Percentiles rank a stretch among this genome's conserved stretches.
Evolutionary conservation across 2,797 vertebrate genomes (phyloP).

Genomic region (Rousettus madagascariensis): DNA sequence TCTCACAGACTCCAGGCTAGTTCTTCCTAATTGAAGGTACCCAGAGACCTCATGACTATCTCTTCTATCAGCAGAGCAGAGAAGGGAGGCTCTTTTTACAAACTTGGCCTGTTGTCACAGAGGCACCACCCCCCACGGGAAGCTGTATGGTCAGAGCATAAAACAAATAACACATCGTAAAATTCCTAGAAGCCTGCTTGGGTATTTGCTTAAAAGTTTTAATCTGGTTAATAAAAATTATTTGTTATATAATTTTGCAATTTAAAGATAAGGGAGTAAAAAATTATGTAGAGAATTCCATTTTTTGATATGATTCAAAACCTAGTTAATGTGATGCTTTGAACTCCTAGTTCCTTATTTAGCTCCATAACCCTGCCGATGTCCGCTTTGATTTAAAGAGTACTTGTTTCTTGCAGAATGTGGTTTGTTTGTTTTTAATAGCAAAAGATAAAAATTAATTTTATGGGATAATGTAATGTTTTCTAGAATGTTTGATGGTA

Average conservation of each 20-base stretch:
- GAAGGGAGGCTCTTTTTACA: neutral
- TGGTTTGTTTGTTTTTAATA: neutral
- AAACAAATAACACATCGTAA: neutral
- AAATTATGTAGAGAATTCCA: neutral
- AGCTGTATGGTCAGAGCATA: neutral
- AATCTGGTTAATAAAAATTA: slow-evolving; percentile 7
- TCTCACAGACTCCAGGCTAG: too few relatives aligned
- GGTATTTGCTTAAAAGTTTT: neutral
- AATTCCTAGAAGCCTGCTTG: neutral
- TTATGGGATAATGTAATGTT: neutral
- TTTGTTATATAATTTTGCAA: neutral
- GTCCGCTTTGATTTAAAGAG: neutral
- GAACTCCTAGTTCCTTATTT: neutral
- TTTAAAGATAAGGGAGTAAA: neutral
- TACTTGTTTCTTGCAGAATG: neutral
- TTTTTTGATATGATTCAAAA: neutral
- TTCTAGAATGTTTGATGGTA: neutral
- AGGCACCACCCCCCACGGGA: neutral
- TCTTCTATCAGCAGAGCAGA: neutral
- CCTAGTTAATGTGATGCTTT: neutral
- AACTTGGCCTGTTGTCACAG: neutral
- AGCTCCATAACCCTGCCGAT: neutral
- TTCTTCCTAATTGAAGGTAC: neutral
- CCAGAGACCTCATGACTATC: neutral
- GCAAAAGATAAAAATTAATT: neutral